A percentile compares a stretch with the other conserved stretches of the same genome.
Evolutionary conservation across 2,888 invertebrate genomes (phyloP).

Genomic region (Papilio elwesi): DNA sequence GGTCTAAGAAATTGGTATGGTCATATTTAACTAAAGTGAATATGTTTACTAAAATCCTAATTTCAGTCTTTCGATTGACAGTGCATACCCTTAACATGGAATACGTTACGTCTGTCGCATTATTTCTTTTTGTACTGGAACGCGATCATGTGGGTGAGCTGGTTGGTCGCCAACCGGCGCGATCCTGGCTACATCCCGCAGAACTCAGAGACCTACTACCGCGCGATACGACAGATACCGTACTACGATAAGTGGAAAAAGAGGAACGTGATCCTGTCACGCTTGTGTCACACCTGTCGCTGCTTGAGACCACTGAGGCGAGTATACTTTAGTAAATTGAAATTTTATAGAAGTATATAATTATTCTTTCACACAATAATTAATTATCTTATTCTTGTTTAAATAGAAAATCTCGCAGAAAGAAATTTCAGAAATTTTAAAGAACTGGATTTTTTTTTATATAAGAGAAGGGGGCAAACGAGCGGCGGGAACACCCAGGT

Average conservation of each 20-base stretch:
- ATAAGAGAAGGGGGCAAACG: too few relatives aligned
- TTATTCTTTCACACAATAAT: neutral
- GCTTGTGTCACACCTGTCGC: slow-evolving; percentile 95
- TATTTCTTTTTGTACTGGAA: slow-evolving; percentile 96
- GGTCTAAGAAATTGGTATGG: too few relatives aligned
- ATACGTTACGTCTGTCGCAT: slow-evolving; percentile 92
- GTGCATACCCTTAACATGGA: slow-evolving; percentile 96
- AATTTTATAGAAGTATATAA: too few relatives aligned
- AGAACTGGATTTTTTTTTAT: too few relatives aligned
- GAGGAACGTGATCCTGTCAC: slow-evolving; percentile 90
- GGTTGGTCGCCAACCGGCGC: slow-evolving; percentile 94
- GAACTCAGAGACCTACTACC: slow-evolving; percentile 95
- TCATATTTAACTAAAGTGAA: too few relatives aligned
- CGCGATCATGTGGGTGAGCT: slow-evolving; percentile 95
- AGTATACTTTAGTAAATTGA: slow-evolving; percentile 13
- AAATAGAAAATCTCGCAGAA: neutral
- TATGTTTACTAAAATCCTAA: too few relatives aligned
- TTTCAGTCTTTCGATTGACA: slow-evolving; percentile 55
- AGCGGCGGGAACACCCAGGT: too few relatives aligned
- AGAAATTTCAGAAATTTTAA: too few relatives aligned
- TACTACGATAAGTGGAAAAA: slow-evolving; percentile 97
- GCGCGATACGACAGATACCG: slow-evolving; percentile 95
- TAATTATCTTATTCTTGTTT: neutral
- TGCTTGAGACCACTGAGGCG: slow-evolving; percentile 91
- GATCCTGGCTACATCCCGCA: slow-evolving; percentile 96